phyloP scores from a whole-genome alignment of 2,888 invertebrate species.

The Hirtodrosophila duncani region DNA sequence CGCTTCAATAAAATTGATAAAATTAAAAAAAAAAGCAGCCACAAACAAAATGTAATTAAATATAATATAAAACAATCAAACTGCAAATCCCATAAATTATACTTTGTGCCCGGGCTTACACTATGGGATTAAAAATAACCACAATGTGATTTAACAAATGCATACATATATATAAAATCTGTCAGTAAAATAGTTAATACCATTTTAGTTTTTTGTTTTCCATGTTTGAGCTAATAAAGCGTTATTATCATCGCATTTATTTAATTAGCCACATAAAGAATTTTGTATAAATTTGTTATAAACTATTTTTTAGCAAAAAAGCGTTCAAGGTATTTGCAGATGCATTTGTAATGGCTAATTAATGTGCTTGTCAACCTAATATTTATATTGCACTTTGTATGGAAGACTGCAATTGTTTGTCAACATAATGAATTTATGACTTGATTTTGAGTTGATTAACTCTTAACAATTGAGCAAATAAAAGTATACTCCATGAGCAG shows the following conservation, averaged over 20 bases:
- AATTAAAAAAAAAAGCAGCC: neutral
- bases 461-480: no score
- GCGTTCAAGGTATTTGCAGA: conserved; percentile 1
- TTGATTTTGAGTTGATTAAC: conserved; percentile 2
- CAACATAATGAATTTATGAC: no score
- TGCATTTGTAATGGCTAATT: conserved; percentile 41
- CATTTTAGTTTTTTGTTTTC: conserved; percentile 45
- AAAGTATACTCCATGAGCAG: no score
- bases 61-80: conserved; percentile 60
- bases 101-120: conserved; percentile 29
- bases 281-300: conserved; percentile 8
- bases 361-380: conserved; percentile 35
- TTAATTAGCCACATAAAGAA: conserved; percentile 54
- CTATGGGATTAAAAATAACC: conserved; percentile 14
- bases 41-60: conserved; percentile 50
- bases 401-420: no score
- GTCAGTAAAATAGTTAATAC: conserved; percentile 59
- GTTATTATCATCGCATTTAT: conserved; percentile 60
- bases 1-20: conserved; percentile 13
- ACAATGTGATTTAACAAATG: conserved; percentile 3
- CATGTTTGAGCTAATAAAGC: conserved; percentile 57
- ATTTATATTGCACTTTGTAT: conserved; percentile 17
- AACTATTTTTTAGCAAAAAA: no score
- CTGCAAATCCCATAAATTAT: conserved; percentile 62
- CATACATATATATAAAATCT: conserved; percentile 42